These are phyloP conservation scores for Coremacera marginata DNA, from an alignment of 2,888 invertebrate species.

Conservation along the genomic window DNA sequence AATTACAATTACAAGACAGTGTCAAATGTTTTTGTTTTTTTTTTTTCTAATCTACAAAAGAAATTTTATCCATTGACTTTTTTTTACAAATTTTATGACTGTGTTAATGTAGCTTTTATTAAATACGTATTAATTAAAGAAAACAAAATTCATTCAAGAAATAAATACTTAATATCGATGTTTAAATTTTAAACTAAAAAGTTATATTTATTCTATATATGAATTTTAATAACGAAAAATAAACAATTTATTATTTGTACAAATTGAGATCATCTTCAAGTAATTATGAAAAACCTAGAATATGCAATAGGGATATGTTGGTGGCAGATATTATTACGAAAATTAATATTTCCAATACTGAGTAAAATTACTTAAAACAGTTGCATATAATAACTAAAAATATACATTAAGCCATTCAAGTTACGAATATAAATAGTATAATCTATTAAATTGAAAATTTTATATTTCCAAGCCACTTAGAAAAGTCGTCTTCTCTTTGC, in stretches of 20 bases:
- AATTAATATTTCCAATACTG: not conserved
- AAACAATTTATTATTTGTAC: constrained; percentile 13
- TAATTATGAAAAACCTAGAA: not conserved
- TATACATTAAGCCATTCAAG: not conserved
- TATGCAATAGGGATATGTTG: not conserved
- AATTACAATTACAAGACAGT: too few relatives aligned
- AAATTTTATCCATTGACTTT: too few relatives aligned
- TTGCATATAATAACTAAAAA: not conserved
- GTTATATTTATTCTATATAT: not conserved
- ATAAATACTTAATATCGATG: too few relatives aligned
- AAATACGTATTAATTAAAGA: too few relatives aligned
- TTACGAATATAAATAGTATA: not conserved
- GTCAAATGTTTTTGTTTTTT: too few relatives aligned
- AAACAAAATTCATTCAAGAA: too few relatives aligned
- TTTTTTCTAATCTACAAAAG: too few relatives aligned
- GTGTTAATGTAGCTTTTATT: too few relatives aligned
- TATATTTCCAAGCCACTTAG: constrained; percentile 17
- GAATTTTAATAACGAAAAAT: not conserved
- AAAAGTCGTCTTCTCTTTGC: constrained; percentile 47
- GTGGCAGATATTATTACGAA: not conserved
- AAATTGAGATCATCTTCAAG: constrained; percentile 1
- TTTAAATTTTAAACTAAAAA: too few relatives aligned
- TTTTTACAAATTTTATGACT: too few relatives aligned
- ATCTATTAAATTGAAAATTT: not conserved
- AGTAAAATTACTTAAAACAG: not conserved